Percentiles rank a stretch among this genome's conserved stretches.
Conservation (phyloP, 2,888 invertebrate species). For the Stegophylla sp. region DNA sequence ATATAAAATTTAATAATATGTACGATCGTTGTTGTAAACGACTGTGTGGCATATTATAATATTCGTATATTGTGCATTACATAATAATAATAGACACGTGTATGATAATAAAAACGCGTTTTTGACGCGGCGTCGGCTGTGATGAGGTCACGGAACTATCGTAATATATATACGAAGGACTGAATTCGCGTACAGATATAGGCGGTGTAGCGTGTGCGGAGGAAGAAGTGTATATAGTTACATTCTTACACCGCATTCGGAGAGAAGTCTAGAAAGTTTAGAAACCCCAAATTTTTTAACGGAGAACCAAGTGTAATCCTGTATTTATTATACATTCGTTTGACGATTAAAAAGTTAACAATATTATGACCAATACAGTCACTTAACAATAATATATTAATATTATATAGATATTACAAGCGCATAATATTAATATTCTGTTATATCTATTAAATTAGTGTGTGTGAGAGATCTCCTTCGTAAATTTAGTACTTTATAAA, state of each 20-base stretch:
- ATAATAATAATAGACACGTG: not conserved
- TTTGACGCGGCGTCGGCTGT: not conserved
- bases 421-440: no score
- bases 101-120: constrained; percentile 21
- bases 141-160: constrained; percentile 52
- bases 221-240: no score
- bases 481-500: no score
- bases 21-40: constrained; percentile 21
- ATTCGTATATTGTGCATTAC: not conserved
- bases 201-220: not conserved
- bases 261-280: no score
- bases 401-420: no score
- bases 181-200: not conserved
- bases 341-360: no score
- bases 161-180: constrained; percentile 41
- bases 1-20: not conserved
- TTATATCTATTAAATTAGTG: no score
- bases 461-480: no score
- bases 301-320: not conserved
- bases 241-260: no score
- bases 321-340: not conserved
- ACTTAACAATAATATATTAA: no score
- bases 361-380: no score
- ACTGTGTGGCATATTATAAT: not conserved
- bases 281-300: no score